Evolutionary conservation across 1,140 invertebrate species (phyloP).

Genomic region (Drosophila novamexicana): DNA sequence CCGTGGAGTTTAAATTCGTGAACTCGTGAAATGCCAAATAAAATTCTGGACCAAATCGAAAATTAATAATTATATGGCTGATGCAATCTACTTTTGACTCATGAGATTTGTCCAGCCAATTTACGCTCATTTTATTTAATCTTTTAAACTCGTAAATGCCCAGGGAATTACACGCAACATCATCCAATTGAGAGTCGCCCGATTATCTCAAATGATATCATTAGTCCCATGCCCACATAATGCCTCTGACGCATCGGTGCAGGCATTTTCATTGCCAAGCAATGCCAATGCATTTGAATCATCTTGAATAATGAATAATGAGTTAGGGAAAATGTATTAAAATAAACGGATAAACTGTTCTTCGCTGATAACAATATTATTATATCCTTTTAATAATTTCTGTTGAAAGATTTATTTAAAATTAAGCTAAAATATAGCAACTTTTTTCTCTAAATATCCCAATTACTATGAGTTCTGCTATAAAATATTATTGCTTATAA

Average conservation of each 20-base stretch:
- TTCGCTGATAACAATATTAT: too few relatives aligned
- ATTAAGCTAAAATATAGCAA: too few relatives aligned
- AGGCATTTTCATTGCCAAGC: not conserved
- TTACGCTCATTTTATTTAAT: not conserved
- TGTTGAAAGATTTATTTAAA: too few relatives aligned
- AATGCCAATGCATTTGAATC: too few relatives aligned
- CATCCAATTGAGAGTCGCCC: not conserved
- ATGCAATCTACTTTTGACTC: slow-evolving; percentile 11
- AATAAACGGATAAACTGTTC: too few relatives aligned
- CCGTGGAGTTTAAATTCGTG: slow-evolving; percentile 18
- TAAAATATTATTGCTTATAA: too few relatives aligned
- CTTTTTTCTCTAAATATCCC: too few relatives aligned
- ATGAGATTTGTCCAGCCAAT: not conserved
- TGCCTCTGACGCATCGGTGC: not conserved
- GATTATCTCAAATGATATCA: not conserved
- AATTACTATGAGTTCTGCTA: too few relatives aligned
- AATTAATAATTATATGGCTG: not conserved
- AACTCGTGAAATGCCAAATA: not conserved
- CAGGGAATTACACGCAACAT: not conserved
- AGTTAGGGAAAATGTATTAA: too few relatives aligned
- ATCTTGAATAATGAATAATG: too few relatives aligned
- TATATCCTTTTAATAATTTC: too few relatives aligned
- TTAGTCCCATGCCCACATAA: not conserved
- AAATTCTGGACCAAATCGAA: not conserved
- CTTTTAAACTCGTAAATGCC: not conserved